Percentiles rank a stretch among this genome's conserved stretches.
These are phyloP conservation scores for Pseudomyrmex flavicornis DNA, from an alignment of 1,140 invertebrate species.

Conservation along the genomic window DNA sequence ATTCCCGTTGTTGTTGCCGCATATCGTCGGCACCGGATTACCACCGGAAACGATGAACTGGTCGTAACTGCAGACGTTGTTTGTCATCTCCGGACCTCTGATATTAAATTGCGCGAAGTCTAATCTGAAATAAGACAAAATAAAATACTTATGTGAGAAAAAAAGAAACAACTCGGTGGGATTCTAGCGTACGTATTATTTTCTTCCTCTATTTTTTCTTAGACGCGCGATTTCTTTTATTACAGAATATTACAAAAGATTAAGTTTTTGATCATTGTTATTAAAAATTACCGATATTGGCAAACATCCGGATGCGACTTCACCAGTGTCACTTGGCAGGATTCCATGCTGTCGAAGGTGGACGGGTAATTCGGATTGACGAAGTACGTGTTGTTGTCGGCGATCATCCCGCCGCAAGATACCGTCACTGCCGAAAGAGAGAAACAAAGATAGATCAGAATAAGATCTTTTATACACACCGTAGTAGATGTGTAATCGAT, in stretches of 20 bases:
- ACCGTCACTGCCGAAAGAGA: slow-evolving; percentile 88
- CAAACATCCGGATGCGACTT: slow-evolving; percentile 92
- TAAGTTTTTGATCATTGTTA: neutral
- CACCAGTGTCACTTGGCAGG: slow-evolving; percentile 92
- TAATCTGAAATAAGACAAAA: slow-evolving; percentile 85
- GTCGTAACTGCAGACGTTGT: slow-evolving; percentile 93
- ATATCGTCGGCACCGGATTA: slow-evolving; percentile 92
- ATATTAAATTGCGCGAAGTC: slow-evolving; percentile 92
- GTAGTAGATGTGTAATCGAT: no score
- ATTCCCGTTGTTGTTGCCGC: slow-evolving; percentile 92
- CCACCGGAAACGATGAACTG: slow-evolving; percentile 94
- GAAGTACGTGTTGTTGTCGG: slow-evolving; percentile 93
- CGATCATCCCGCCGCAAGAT: slow-evolving; percentile 90
- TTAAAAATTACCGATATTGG: slow-evolving; percentile 90
- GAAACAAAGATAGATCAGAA: neutral
- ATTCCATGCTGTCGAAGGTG: slow-evolving; percentile 90
- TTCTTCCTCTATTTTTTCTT: no score
- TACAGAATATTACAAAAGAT: no score
- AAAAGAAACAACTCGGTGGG: no score
- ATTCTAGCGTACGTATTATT: no score
- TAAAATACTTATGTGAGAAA: no score
- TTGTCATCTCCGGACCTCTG: slow-evolving; percentile 89
- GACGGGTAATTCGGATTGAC: slow-evolving; percentile 92
- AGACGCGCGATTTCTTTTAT: no score
- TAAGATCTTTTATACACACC: no score